Percentiles rank a stretch among this genome's conserved stretches.
These are phyloP conservation scores for Fregetta grallaria DNA, from an alignment of 2,113 vertebrate species.

Conservation along the genomic window DNA sequence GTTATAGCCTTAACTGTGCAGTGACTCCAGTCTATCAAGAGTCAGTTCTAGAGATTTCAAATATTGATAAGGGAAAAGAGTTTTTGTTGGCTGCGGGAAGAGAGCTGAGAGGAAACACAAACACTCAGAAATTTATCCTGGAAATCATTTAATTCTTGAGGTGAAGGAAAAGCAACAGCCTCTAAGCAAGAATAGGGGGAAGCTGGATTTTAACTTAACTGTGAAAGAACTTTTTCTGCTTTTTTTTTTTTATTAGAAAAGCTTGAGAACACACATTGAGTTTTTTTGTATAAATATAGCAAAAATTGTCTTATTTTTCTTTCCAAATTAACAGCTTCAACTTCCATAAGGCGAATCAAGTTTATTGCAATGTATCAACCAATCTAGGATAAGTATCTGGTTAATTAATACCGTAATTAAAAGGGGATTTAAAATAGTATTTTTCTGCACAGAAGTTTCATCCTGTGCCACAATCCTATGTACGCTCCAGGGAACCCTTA, in stretches of 20 bases:
- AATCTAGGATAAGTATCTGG: not conserved
- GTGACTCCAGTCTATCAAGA: not conserved
- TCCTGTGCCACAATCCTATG: not conserved
- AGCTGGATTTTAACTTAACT: not conserved
- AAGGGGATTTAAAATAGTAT: not conserved
- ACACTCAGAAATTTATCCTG: not conserved
- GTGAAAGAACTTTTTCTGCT: not conserved
- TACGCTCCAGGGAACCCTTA: not conserved
- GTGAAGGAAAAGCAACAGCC: not conserved
- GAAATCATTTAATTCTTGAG: not conserved
- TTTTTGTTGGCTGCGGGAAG: not conserved
- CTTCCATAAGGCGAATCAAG: not conserved
- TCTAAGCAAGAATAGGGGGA: not conserved
- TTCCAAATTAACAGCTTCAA: not conserved
- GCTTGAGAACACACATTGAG: not conserved
- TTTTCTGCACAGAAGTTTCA: not conserved
- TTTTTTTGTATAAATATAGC: not conserved
- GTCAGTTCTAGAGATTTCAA: not conserved
- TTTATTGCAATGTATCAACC: not conserved
- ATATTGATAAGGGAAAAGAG: not conserved
- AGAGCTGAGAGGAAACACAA: not conserved
- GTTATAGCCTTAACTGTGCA: not conserved
- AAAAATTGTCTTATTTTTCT: not conserved
- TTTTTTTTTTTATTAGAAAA: not conserved
- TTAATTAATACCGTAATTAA: not conserved